Evolutionary conservation across 2,797 vertebrate genomes (phyloP).

Genomic region (Notoglanidium macrostoma): DNA sequence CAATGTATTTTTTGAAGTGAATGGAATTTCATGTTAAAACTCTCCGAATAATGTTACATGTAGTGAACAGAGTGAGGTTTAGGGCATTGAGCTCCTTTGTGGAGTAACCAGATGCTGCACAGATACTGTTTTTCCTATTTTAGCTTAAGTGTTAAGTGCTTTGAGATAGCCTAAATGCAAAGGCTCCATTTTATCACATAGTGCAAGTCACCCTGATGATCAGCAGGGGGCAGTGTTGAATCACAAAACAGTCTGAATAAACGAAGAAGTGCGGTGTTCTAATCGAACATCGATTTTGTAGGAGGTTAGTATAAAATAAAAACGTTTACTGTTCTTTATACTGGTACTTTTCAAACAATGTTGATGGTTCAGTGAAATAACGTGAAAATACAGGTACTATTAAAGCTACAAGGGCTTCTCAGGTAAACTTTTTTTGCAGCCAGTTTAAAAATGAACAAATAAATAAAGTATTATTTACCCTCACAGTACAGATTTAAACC

Average conservation of each 20-base stretch:
- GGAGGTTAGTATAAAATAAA: neutral
- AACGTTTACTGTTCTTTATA: neutral
- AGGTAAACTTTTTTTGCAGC: neutral
- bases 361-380: neutral
- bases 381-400: neutral
- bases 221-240: conserved; percentile 48
- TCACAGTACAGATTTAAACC: neutral
- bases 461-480: neutral
- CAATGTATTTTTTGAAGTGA: neutral
- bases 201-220: neutral
- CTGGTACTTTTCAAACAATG: neutral
- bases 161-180: neutral
- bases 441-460: neutral
- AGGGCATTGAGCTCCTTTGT: neutral
- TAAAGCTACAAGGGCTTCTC: neutral
- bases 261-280: neutral
- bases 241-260: neutral
- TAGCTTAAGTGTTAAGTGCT: neutral
- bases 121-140: too few species aligned
- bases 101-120: neutral
- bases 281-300: neutral
- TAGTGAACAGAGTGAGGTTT: neutral
- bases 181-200: neutral
- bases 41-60: neutral
- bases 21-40: neutral